phyloP scores from a whole-genome alignment of 1,140 invertebrate genomes.

The Tetragonula clypearis region DNA sequence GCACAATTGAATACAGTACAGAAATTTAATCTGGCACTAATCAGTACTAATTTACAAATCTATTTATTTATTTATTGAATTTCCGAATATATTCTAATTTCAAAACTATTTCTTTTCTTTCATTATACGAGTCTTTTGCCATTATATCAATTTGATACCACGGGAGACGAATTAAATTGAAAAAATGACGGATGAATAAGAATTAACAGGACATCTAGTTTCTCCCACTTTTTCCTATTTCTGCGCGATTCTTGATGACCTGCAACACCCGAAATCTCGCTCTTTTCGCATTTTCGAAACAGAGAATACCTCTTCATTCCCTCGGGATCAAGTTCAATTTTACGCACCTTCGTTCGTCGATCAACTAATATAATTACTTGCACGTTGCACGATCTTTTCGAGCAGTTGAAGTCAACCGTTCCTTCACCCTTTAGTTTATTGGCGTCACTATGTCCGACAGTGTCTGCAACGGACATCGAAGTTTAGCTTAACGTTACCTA shows the following conservation, averaged over 20 bases:
- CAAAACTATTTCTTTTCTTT: too few species aligned
- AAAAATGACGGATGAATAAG: too few species aligned
- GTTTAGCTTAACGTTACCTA: background rate
- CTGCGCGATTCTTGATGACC: too few species aligned
- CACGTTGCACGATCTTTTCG: conserved; percentile 15
- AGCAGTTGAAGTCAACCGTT: background rate
- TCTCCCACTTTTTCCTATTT: background rate
- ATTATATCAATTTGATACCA: too few species aligned
- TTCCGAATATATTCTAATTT: too few species aligned
- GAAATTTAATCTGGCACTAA: too few species aligned
- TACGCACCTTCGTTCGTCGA: conserved; percentile 19
- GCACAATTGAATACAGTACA: too few species aligned
- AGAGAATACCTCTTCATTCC: background rate
- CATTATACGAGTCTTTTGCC: too few species aligned
- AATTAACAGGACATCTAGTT: background rate
- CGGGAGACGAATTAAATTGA: too few species aligned
- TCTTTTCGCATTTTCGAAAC: background rate
- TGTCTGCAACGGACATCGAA: background rate
- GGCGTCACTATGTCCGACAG: background rate
- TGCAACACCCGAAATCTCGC: background rate
- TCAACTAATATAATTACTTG: background rate
- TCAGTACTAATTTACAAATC: too few species aligned
- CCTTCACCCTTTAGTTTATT: background rate
- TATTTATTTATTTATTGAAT: too few species aligned
- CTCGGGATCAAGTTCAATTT: background rate